Percentiles rank a stretch among this genome's conserved stretches.
Conservation (phyloP, 2,797 vertebrate genomes). For the Chiroxiphia lanceolata region DNA sequence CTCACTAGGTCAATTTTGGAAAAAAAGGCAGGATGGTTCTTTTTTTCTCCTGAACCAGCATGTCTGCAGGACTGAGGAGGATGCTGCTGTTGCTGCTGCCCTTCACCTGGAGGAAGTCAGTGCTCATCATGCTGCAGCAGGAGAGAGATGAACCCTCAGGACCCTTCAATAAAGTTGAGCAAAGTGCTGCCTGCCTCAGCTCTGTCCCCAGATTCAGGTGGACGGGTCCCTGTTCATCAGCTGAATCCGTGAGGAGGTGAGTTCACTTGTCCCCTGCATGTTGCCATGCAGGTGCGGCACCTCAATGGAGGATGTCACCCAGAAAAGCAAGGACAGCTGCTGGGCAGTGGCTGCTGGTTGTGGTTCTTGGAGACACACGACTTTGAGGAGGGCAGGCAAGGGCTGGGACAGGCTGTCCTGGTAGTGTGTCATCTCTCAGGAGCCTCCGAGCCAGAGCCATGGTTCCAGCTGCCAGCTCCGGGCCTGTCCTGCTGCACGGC, state of each 20-base stretch:
- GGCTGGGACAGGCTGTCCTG: background rate
- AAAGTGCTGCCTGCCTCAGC: background rate
- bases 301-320: no score
- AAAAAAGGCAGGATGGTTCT: background rate
- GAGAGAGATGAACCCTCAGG: background rate
- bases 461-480: background rate
- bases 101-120: accelerated
- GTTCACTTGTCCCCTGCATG: no score
- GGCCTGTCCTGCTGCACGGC: background rate
- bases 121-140: background rate
- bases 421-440: background rate
- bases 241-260: background rate
- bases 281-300: background rate
- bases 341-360: background rate
- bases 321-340: background rate
- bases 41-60: background rate
- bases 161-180: background rate
- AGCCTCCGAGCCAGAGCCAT: background rate
- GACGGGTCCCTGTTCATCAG: background rate
- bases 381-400: background rate
- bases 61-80: background rate
- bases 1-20: background rate
- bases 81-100: background rate
- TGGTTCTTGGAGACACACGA: background rate
- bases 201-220: background rate